Evolutionary conservation across 2,888 invertebrate species (phyloP), one percentile per base, ranked within the genome.

Genomic region (Mayetiola destructor): DNA sequence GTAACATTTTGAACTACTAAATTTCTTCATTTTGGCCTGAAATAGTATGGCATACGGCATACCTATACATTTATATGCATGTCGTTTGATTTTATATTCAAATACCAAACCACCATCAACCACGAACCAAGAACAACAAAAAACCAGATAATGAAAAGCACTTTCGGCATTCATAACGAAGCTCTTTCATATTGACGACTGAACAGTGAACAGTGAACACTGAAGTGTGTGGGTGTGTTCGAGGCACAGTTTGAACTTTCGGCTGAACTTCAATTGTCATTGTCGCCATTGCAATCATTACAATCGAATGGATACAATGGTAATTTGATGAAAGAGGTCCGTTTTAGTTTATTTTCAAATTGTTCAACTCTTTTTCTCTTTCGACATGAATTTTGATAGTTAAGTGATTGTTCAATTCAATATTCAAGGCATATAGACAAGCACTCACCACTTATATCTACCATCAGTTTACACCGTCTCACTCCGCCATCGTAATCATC

Each of bases 171-270:
- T 4, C 48, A 27, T 27, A 27, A n/a, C 37, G 5, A 23, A 48
- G 27, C 48, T 23, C 23, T 12, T 42, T 23, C 14, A 48, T 48
- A 48, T 48, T 48, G 48, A n/a, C n/a, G n/a, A n/a, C n/a, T n/a
- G n/a, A n/a, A n/a, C n/a, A n/a, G n/a, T n/a, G n/a, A n/a, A n/a
- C n/a, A n/a, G n/a, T n/a, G n/a, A n/a, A n/a, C n/a, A n/a, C n/a
- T n/a, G n/a, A n/a, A n/a, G n/a, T n/a, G n/a, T n/a, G n/a, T n/a
- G n/a, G n/a, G n/a, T n/a, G n/a, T n/a, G n/a, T n/a, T n/a, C n/a
- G n/a, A n/a, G 27, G 23, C 48, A 27, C n/a, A 5, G 27, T 48
- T 48, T 48, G 48, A 48, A 48, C 48, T 48, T 48, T 48, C n/a
- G 27, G 27, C 48, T 48, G 48, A 48, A 48, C 48, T 27, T 16